phyloP scores from a whole-genome alignment of 1,140 invertebrate genomes.

The Zaprionus gabonicus region DNA sequence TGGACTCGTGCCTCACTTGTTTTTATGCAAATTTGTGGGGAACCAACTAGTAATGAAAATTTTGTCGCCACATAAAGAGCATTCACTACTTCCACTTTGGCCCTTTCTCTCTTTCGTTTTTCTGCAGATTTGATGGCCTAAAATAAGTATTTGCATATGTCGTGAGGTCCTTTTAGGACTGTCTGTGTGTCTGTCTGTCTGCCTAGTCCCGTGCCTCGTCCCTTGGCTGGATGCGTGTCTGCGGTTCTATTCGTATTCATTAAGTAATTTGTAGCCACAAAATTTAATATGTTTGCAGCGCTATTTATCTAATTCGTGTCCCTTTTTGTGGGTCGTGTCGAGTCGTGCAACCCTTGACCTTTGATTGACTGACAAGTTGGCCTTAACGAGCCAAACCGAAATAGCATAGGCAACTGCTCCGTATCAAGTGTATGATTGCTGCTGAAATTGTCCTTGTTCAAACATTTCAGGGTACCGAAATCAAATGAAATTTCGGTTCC shows the following conservation, averaged over 20 bases:
- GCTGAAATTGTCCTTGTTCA: slow-evolving; percentile 66
- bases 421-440: slow-evolving; percentile 57
- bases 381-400: slow-evolving; percentile 59
- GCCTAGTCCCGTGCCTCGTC: not conserved
- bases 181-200: not conserved
- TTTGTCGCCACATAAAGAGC: slow-evolving; percentile 45
- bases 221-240: slow-evolving; percentile 30
- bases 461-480: slow-evolving; percentile 35
- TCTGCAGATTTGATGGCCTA: not conserved
- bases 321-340: not conserved
- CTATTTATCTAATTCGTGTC: slow-evolving; percentile 74
- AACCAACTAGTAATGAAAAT: slow-evolving; percentile 47
- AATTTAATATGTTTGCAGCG: slow-evolving; percentile 77
- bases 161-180: not conserved
- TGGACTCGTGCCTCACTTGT: slow-evolving; percentile 28
- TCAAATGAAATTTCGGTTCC: slow-evolving; percentile 51
- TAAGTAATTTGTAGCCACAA: slow-evolving; percentile 79
- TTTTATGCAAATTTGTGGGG: slow-evolving; percentile 64
- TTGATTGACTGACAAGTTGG: slow-evolving; percentile 80
- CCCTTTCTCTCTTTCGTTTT: not conserved
- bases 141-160: slow-evolving; percentile 59
- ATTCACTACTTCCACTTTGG: slow-evolving; percentile 2
- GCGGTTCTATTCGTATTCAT: slow-evolving; percentile 63
- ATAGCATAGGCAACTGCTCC: slow-evolving; percentile 32
- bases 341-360: slow-evolving; percentile 63